Base-by-base conservation (phyloP, 2,888 invertebrate genomes). In the Terebella lapidaria region DNA sequence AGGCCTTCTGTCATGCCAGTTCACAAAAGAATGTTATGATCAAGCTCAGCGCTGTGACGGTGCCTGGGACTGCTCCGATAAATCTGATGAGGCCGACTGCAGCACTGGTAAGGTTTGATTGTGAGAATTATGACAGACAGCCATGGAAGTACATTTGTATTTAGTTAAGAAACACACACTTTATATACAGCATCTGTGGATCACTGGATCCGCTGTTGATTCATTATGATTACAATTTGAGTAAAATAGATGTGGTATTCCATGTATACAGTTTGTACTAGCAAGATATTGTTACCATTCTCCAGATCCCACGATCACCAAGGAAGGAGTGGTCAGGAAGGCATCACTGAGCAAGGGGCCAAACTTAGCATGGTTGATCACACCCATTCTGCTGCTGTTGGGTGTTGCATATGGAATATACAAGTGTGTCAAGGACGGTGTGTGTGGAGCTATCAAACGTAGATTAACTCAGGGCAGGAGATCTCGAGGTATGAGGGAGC, bases 341-440 rank as follows among this genome's bases (percentile, higher is more conserved):
- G n/a, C n/a, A n/a, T n/a, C n/a, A n/a, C n/a, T 35, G 10, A 35
- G 42, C n/a, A 35, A 35, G 42, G 42, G 42, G n/a, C 42, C 10
- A 35, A 56, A 56, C 29, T 28, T 56, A 15, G 56, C 56, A 18
- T 56, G 56, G 56, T 28, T 56, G 20, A 47, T 56, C 46, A 56
- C 56, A 1, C 56, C 56, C 18, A 25, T 26, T n/a, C 15, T 56
- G 47, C 30, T 56, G 20, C 29, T 47, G 47, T 29, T 56, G 15
- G 56, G 56, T 24, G 49, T 47, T 20, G 30, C 30, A 4, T 56
- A 29, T 28, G 20, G 22, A 20, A 56, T 56, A 24, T 56, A 56
- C 29, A 45, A 47, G 47, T 56, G 56, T 56, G 46, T 22, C 26
- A 47, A 27, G 15, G 56, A 56, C 27, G 56, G 56, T 1, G n/a